Conservation (phyloP, 2,797 vertebrate genomes). For the Melanogrammus aeglefinus region DNA sequence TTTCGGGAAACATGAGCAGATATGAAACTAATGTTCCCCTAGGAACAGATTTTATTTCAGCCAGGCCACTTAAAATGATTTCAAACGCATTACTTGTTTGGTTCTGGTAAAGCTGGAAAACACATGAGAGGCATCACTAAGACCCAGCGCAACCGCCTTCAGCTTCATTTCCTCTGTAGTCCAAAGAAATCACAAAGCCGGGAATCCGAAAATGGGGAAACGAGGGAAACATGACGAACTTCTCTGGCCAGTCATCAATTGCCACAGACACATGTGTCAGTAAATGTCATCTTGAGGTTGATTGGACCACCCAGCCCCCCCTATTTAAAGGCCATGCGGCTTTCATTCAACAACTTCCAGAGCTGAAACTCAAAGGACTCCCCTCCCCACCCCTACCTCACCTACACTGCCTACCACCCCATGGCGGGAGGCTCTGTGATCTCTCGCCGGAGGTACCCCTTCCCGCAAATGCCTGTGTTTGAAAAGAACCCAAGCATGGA, state of each 20-base stretch:
- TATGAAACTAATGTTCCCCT: too few species aligned
- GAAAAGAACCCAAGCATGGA: constrained; percentile 50
- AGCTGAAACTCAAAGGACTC: constrained; percentile 48
- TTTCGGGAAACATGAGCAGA: too few species aligned
- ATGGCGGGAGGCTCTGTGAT: constrained; percentile 57
- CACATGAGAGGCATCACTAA: constrained; percentile 24
- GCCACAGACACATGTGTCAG: constrained; percentile 57
- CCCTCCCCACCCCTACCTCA: constrained; percentile 41
- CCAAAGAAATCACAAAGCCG: constrained; percentile 41
- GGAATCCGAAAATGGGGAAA: constrained; percentile 25
- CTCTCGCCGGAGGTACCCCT: constrained; percentile 52
- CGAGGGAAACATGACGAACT: constrained; percentile 38
- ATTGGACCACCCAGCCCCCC: constrained; percentile 67
- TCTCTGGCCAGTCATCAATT: constrained; percentile 50
- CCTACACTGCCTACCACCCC: constrained; percentile 37
- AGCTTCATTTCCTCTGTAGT: constrained; percentile 24
- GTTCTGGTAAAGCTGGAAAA: neutral
- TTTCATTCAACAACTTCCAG: constrained; percentile 65
- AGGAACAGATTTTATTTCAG: too few species aligned
- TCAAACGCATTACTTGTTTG: too few species aligned
- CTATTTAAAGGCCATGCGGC: constrained; percentile 61
- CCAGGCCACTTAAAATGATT: too few species aligned
- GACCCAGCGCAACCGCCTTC: constrained; percentile 40
- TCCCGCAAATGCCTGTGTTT: constrained; percentile 60
- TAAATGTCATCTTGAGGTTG: constrained; percentile 62